Conservation (phyloP, 1,140 invertebrate species). For the Orchestia grillus region DNA sequence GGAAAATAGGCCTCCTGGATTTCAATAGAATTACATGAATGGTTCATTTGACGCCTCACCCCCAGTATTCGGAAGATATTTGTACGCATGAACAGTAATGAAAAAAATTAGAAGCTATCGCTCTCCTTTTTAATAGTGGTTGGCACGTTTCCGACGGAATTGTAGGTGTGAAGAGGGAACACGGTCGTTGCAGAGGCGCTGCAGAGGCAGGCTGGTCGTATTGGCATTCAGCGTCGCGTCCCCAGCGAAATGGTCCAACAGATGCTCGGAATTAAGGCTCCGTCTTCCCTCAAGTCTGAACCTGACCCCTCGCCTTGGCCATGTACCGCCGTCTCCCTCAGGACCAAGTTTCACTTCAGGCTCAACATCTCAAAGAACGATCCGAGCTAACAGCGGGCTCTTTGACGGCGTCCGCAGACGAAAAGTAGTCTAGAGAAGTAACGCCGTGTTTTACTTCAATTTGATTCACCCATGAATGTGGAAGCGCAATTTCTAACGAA, state of each 20-base stretch:
- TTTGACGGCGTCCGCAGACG: background rate
- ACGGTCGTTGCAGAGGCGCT: background rate
- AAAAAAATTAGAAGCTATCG: background rate
- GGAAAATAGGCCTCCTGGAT: too few relatives aligned
- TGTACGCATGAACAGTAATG: background rate
- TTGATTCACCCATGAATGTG: background rate
- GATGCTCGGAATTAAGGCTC: conserved; percentile 51
- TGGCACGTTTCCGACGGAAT: background rate
- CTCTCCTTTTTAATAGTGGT: background rate
- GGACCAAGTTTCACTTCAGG: conserved; percentile 33
- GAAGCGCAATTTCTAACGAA: background rate
- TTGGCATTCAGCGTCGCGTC: conserved; percentile 32
- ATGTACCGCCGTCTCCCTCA: background rate
- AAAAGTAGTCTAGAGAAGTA: background rate
- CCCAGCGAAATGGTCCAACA: conserved; percentile 40
- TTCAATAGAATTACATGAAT: too few relatives aligned
- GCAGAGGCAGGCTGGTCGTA: background rate
- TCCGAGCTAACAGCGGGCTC: background rate
- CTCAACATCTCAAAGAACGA: background rate
- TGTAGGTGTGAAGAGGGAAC: background rate
- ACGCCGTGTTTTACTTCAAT: background rate
- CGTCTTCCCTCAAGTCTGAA: conserved; percentile 41
- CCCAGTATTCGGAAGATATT: background rate
- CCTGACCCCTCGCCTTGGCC: conserved; percentile 40
- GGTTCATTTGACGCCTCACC: too few relatives aligned